Conservation (phyloP, 2,888 invertebrate species). For the Dromius quadrimaculatus region DNA sequence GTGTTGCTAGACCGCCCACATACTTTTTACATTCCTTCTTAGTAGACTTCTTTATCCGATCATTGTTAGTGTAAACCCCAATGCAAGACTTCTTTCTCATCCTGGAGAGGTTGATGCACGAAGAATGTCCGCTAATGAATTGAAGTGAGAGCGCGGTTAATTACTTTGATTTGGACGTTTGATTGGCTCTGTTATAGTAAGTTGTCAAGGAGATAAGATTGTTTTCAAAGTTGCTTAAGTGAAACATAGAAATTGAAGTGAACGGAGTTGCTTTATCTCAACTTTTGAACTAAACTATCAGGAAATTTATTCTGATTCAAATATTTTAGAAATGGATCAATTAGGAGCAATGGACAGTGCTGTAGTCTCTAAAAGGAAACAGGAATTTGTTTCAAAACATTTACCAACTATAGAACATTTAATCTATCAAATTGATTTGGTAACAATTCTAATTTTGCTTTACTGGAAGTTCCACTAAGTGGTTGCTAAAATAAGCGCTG, state of each 20-base stretch:
- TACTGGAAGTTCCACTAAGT: too few species aligned
- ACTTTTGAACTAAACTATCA: not conserved
- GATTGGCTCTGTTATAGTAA: conserved; percentile 34
- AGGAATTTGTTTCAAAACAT: conserved; percentile 4
- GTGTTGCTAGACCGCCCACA: conserved; percentile 48
- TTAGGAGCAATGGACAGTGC: not conserved
- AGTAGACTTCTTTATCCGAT: conserved; percentile 49
- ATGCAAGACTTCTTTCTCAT: not conserved
- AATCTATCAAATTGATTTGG: too few species aligned
- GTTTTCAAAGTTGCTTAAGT: conserved; percentile 24
- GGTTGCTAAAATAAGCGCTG: too few species aligned
- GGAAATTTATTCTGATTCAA: conserved; percentile 1
- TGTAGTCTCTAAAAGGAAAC: conserved; percentile 9
- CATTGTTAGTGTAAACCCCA: conserved; percentile 46
- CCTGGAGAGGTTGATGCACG: conserved; percentile 44
- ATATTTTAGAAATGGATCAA: conserved; percentile 35
- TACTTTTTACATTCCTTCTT: conserved; percentile 52
- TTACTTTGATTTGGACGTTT: conserved; percentile 24
- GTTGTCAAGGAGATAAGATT: conserved; percentile 34
- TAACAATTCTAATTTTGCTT: too few species aligned
- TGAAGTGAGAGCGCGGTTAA: conserved; percentile 31
- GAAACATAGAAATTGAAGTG: conserved; percentile 33
- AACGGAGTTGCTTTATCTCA: conserved; percentile 11
- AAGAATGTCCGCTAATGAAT: conserved; percentile 45
- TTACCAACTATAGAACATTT: not conserved